phyloP scores from a whole-genome alignment of 1,140 invertebrate species.

The Drosophila lowei region DNA sequence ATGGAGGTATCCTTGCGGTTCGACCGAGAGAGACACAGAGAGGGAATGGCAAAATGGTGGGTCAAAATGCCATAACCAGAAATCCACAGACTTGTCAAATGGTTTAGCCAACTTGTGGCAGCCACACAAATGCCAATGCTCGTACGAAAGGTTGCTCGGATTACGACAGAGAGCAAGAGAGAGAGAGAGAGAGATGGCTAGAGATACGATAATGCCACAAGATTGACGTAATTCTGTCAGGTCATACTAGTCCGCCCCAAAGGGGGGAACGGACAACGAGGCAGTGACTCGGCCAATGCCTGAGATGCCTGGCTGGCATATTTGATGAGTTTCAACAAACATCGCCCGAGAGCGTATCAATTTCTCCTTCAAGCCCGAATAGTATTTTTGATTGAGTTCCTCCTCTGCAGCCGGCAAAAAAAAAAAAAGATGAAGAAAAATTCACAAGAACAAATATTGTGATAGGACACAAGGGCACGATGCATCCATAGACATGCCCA shows the following conservation, averaged over 20 bases:
- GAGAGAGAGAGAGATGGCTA: too few relatives aligned
- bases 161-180: too few relatives aligned
- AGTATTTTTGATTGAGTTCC: conserved; percentile 43
- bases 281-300: too few relatives aligned
- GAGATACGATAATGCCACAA: conserved; percentile 33
- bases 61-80: too few relatives aligned
- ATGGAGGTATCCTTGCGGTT: not conserved
- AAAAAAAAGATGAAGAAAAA: not conserved
- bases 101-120: conserved; percentile 8
- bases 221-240: conserved; percentile 47
- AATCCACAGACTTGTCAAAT: conserved; percentile 21
- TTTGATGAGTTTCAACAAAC: conserved; percentile 33
- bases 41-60: not conserved
- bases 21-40: too few relatives aligned
- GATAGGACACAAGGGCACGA: conserved; percentile 31
- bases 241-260: conserved; percentile 9
- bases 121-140: conserved; percentile 6
- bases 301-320: not conserved
- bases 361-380: not conserved
- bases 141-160: not conserved
- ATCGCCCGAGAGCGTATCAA: conserved; percentile 10
- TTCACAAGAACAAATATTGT: conserved; percentile 41
- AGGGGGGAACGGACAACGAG: conserved; percentile 4
- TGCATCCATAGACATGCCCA: conserved; percentile 5
- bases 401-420: not conserved